phyloP scores from a whole-genome alignment of 2,888 invertebrate species.

The Mactromeris polynyma region DNA sequence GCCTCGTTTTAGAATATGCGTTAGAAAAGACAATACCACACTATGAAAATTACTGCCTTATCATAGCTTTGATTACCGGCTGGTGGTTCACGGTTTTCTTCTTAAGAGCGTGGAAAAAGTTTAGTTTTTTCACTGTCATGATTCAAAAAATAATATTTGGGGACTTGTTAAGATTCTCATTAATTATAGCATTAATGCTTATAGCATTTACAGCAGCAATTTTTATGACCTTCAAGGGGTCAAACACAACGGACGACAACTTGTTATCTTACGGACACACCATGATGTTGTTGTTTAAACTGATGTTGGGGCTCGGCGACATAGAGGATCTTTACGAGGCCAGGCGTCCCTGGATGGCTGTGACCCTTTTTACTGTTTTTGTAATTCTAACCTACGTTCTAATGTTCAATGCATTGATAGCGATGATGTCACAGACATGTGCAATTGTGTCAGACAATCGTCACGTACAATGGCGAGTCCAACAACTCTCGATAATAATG shows the following conservation, averaged over 20 bases:
- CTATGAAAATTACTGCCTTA: slow-evolving; percentile 70
- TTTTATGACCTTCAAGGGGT: slow-evolving; percentile 74
- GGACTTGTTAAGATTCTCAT: slow-evolving; percentile 73
- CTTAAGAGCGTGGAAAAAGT: slow-evolving; percentile 74
- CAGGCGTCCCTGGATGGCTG: slow-evolving; percentile 74
- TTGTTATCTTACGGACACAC: slow-evolving; percentile 71
- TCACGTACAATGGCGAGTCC: slow-evolving; percentile 75
- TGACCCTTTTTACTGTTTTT: slow-evolving; percentile 74
- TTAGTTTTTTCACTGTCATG: slow-evolving; percentile 81
- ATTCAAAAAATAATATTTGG: slow-evolving; percentile 78
- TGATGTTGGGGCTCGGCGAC: slow-evolving; percentile 79
- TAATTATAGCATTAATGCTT: slow-evolving; percentile 74
- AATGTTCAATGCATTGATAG: slow-evolving; percentile 80
- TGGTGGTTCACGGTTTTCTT: slow-evolving; percentile 81
- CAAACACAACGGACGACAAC: slow-evolving; percentile 48
- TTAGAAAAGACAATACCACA: slow-evolving; percentile 33
- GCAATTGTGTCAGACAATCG: slow-evolving; percentile 75
- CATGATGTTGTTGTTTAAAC: slow-evolving; percentile 76
- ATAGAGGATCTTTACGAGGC: slow-evolving; percentile 72
- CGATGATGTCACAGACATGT: slow-evolving; percentile 82
- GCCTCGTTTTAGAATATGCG: slow-evolving; percentile 70
- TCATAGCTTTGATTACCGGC: slow-evolving; percentile 76
- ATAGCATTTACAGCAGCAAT: slow-evolving; percentile 78
- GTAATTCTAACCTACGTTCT: slow-evolving; percentile 77
- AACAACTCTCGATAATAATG: slow-evolving; percentile 75